phyloP scores from a whole-genome alignment of 2,797 vertebrate species.

The Cirrhinus molitorella region DNA sequence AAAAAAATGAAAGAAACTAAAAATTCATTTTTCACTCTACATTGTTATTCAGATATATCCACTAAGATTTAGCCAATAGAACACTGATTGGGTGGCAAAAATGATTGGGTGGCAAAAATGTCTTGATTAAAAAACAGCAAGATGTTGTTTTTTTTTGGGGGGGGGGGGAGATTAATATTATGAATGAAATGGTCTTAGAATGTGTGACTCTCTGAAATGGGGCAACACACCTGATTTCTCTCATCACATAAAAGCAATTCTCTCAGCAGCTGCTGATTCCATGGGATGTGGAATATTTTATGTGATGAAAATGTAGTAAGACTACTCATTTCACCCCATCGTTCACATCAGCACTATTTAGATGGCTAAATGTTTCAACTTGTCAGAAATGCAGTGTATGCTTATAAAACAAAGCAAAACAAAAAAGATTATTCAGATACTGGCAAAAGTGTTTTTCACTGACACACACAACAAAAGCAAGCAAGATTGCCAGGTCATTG shows the following conservation, averaged over 20 bases:
- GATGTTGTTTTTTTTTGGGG: not conserved
- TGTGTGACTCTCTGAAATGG: not conserved
- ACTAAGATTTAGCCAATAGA: constrained; percentile 11
- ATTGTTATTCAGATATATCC: constrained; percentile 24
- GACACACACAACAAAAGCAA: not conserved
- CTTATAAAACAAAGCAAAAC: not conserved
- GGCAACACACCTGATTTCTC: constrained; percentile 1
- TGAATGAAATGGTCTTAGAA: constrained; percentile 28
- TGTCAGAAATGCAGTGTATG: not conserved
- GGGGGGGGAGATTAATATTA: constrained; percentile 26
- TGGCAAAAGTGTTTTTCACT: not conserved
- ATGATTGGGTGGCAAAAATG: constrained; percentile 45
- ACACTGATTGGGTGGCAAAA: constrained; percentile 40
- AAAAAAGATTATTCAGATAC: not conserved
- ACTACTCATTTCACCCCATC: not conserved
- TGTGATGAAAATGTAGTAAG: constrained; percentile 19
- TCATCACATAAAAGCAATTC: constrained; percentile 10
- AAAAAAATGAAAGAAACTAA: not conserved
- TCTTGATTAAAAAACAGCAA: constrained; percentile 54
- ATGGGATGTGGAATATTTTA: constrained; percentile 9
- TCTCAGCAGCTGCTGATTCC: constrained; percentile 14
- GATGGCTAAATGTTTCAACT: not conserved
- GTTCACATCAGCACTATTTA: constrained; percentile 17
- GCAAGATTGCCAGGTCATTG: not conserved
- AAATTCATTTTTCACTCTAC: not conserved